A percentile compares a stretch with the other conserved stretches of the same genome.
Conservation (phyloP, 2,888 invertebrate genomes). For the Drosophila melanocephala region DNA sequence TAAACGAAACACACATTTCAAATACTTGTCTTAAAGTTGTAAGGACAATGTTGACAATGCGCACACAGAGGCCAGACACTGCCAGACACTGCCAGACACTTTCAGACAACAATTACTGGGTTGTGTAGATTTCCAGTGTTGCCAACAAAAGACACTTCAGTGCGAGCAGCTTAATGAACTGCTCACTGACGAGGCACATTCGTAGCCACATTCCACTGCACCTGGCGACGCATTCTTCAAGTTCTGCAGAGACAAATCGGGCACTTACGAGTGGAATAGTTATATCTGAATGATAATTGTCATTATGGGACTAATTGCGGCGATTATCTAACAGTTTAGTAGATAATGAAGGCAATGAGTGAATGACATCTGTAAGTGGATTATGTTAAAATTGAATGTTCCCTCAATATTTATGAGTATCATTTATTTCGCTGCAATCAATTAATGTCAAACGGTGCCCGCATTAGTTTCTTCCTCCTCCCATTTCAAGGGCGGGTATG, state of each 20-base stretch:
- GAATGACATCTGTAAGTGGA: conserved; percentile 36
- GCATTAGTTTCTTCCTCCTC: conserved; percentile 26
- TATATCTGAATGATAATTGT: conserved; percentile 57
- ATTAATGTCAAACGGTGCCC: conserved; percentile 47
- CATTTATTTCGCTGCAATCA: conserved; percentile 36
- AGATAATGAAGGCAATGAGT: conserved; percentile 34
- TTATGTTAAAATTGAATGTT: conserved; percentile 35
- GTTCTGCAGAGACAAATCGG: conserved; percentile 55
- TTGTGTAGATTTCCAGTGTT: conserved; percentile 10
- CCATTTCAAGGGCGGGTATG: background rate
- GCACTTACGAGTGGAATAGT: conserved; percentile 33
- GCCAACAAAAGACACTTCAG: conserved; percentile 33
- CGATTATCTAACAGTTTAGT: conserved; percentile 65
- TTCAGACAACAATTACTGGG: background rate
- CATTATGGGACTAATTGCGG: conserved; percentile 67
- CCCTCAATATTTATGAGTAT: conserved; percentile 26
- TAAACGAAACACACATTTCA: conserved; percentile 41
- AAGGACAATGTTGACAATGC: conserved; percentile 45
- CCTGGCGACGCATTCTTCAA: conserved; percentile 43
- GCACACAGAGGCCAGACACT: background rate
- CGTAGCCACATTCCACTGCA: conserved; percentile 38
- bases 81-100: background rate
- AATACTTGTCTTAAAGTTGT: conserved; percentile 37
- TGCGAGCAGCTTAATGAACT: conserved; percentile 49
- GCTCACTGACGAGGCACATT: conserved; percentile 18